Evolutionary conservation across 2,113 vertebrate genomes (phyloP), one percentile per base, ranked within the genome.

Genomic region (Rhinolophus ferrumequinum): DNA sequence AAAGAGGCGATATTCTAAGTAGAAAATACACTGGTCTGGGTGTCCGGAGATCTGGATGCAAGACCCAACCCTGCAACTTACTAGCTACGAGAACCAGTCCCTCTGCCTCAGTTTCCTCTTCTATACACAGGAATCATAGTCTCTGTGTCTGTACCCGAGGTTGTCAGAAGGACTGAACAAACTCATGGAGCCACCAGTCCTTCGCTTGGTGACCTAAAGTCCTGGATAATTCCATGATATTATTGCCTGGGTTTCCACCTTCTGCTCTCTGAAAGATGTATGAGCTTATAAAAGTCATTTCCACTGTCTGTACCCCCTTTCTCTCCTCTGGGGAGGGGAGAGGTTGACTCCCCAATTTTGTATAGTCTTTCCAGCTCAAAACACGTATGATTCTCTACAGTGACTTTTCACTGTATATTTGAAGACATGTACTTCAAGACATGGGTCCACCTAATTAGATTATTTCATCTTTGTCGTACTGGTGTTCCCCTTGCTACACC

Each of bases 401-500:
- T 15, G 44, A 44, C 38, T 47, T 83, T 19, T 41, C 35, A 58
- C 33, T 26, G 0, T 44, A 5, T 54, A 50, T 81, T 87, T 85
- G 56, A n/a, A n/a, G 44, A 41, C 11, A 11, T 44, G 2, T 30
- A 26, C n/a, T 47, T 54, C 7, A 73, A 88, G 44, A 50, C 19
- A 0, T 35, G 5, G n/a, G 38, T 58, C 64, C 18, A 19, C 21
- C 47, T 0, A 38, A 13, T 1, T 14, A 69, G 8, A 89, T 89
- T 30, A 72, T 2, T 0, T 15, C 38, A 2, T 28, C 69, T 72
- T 90, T 8, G 24, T 1, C 24, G 12, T 1, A n/a, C 9, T 16
- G 9, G 15, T 1, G 0, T 15, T 70, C 3, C 0, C 35, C 33
- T 54, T 56, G 1, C 28, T 22, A 47, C 24, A 24, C 3, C 6